A percentile compares a stretch with the other conserved stretches of the same genome.
phyloP scores from a whole-genome alignment of 2,797 vertebrate species.

The Ataeniobius toweri region DNA sequence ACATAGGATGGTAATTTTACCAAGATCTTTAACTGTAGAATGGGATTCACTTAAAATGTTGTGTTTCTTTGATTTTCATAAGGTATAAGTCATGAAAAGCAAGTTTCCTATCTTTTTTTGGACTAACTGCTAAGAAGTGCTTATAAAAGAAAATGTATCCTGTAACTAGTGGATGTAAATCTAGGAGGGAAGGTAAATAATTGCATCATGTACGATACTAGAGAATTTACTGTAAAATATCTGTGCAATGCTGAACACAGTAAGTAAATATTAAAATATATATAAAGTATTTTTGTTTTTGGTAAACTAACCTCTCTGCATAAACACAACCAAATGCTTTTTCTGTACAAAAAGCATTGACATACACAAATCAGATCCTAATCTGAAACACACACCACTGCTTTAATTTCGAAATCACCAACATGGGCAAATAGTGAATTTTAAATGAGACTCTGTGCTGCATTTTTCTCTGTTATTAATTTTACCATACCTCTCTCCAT shows the following conservation, averaged over 20 bases:
- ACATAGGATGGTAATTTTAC: no score
- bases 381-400: slow-evolving; percentile 52
- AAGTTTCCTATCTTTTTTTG: no score
- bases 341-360: slow-evolving; percentile 5
- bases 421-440: slow-evolving; percentile 65
- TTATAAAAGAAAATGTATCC: neutral
- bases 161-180: neutral
- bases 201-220: neutral
- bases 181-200: neutral
- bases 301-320: slow-evolving; percentile 36
- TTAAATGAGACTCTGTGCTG: slow-evolving; percentile 65
- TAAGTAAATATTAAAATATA: slow-evolving; percentile 4
- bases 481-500: slow-evolving; percentile 41
- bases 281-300: neutral
- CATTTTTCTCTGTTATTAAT: slow-evolving; percentile 21
- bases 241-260: slow-evolving; percentile 12
- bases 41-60: no score
- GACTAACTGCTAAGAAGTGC: neutral
- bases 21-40: no score
- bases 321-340: slow-evolving; percentile 25
- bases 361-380: slow-evolving; percentile 47
- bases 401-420: slow-evolving; percentile 61
- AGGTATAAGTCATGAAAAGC: no score
- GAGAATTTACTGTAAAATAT: slow-evolving; percentile 19
- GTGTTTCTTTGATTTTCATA: no score